Evolutionary conservation across 2,113 vertebrate species (phyloP), one percentile per base, ranked within the genome.

Genomic region (Plecturocebus donacophilus): DNA sequence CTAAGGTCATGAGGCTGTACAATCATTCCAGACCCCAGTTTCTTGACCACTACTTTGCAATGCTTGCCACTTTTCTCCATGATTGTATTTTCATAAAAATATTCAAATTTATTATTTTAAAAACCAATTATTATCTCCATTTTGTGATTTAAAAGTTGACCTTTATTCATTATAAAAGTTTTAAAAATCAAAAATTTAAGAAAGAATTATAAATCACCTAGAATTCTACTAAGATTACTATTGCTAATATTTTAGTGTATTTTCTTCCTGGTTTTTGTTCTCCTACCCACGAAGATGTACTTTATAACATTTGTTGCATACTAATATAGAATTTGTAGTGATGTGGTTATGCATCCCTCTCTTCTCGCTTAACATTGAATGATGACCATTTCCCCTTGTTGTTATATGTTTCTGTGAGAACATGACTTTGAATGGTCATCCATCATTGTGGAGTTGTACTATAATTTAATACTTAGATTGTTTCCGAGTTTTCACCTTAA

Each of bases 61-160:
- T 14, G 11, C 42, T 93, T 49, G 17, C 7, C 20, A 47, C 6
- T 58, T 77, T 87, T 52, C 40, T 87, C 42, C 19, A 47, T 54
- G 42, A 56, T 92, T 81, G 87, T 20, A 52, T 94, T 88, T 90
- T 64, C 25, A 76, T 92, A 45, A 87, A 95, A 23, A 42, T 27
- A n/a, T 93, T 93, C 38, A 91, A 66, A 12, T 58, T 30, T 35
- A 58, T 40, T 30, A 30, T n/a, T 40, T 32, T 19, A 54, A 76
- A 86, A 96, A 40, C 0, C 1, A 71, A 54, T 42, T 20, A 75
- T 66, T 75, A 40, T 87, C 76, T 94, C 76, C 42, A 90, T 81
- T 83, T 91, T 79, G 68, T 93, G n/a, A 79, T 56, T 83, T 71
- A 25, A 89, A 91, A 77, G 23, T 45, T 73, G 68, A 56, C 11